Base-by-base conservation (phyloP, 1,140 invertebrate species). In the Subanguina moxae region DNA sequence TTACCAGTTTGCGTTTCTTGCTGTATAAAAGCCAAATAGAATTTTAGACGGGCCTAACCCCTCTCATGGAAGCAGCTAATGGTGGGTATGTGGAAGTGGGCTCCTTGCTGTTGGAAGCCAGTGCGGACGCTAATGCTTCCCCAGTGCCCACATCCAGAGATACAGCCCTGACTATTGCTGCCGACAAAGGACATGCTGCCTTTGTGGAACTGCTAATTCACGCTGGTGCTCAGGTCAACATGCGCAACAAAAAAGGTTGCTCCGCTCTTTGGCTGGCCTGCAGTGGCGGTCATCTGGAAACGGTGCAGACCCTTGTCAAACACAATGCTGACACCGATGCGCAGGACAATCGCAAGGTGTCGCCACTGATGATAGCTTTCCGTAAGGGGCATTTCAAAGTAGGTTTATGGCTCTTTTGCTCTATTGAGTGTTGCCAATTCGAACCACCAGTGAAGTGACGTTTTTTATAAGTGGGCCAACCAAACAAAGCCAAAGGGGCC, bases 171-270 rank as follows among this genome's bases (percentile, higher is more conserved):
- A 99, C 95, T 46, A 98, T 99, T 79, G 94, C 94, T 67, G 94
- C 95, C 45, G 96, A 99, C 82, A 99, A 98, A 84, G 96, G 96
- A 0, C 94, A 99, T 85, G 90, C 90, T 78, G 88, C 92, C 84
- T 98, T 97, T 85, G 94, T 97, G 15, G 92, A 96, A 84, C 86
- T 96, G 32, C 77, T 88, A 17, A 66, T 86, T 13, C 32, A 69
- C 9, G 21, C 77, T 23, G 65, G 66, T 13, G 80, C 80, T 1
- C 15, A 90, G 71, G 91, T 97, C 5, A 93, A 97, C 85, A 92
- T 96, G 0, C 95, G 96, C 78, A 99, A 98, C 84, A 99, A 98
- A 83, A 99, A 99, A 86, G 95, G 95, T 61, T 97, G 97, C 84
- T 96, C 94, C 42, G 93, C 95, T 0, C 85, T 99, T 0, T 99